phyloP scores from a whole-genome alignment of 2,113 vertebrate species.

The Anas platyrhynchos region DNA sequence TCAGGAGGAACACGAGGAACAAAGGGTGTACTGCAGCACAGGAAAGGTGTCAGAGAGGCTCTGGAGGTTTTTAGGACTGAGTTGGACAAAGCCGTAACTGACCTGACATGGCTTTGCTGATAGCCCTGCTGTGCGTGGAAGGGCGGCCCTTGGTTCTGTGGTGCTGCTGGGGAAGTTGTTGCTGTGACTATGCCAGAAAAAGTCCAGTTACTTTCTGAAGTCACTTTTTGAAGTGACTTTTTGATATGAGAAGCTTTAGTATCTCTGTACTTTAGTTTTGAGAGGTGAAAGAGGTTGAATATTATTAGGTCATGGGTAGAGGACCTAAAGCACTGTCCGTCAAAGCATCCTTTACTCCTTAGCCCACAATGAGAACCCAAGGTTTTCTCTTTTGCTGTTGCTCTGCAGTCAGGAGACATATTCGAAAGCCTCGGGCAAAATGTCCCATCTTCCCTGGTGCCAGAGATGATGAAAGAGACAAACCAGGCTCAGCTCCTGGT shows the following conservation, averaged over 20 bases:
- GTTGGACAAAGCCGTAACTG: background rate
- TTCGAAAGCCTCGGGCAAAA: background rate
- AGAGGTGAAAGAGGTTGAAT: background rate
- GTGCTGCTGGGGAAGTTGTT: accelerated
- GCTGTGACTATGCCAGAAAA: background rate
- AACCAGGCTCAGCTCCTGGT: background rate
- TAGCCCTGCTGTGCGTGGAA: background rate
- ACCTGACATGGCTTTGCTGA: background rate
- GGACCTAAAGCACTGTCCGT: background rate
- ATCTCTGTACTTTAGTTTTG: background rate
- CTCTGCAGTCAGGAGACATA: background rate
- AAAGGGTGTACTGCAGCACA: background rate
- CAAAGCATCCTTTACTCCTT: background rate
- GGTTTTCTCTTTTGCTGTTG: background rate
- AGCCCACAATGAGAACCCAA: background rate
- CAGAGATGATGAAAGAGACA: background rate
- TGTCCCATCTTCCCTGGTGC: background rate
- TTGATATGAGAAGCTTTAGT: background rate
- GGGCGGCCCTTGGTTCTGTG: background rate
- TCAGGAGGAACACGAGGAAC: background rate
- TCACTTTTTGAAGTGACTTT: background rate
- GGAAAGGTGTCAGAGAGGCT: background rate
- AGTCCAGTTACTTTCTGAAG: accelerated
- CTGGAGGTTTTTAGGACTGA: background rate
- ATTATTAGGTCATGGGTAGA: background rate